These are phyloP conservation scores for Eulemur coronatus DNA, from an alignment of 2,797 vertebrate genomes.

Conservation along the genomic window DNA sequence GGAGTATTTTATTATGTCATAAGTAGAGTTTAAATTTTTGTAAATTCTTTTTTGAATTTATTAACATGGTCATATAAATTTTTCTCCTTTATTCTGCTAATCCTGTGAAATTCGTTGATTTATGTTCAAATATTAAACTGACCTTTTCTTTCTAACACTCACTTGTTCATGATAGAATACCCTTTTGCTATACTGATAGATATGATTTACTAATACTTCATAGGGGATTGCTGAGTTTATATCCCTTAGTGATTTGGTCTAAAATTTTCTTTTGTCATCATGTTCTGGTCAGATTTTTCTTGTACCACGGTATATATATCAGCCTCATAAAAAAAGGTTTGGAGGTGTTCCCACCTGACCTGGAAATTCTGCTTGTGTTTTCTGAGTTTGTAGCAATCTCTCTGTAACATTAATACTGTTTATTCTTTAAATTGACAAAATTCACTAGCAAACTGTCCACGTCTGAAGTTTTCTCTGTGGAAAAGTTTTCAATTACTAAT, in stretches of 20 bases:
- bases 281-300: neutral
- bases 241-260: neutral
- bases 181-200: neutral
- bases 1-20: neutral
- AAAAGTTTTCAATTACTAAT: neutral
- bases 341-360: neutral
- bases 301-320: neutral
- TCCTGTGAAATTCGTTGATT: neutral
- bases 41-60: neutral
- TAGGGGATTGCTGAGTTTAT: neutral
- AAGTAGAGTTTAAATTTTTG: neutral
- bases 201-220: neutral
- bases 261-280: neutral
- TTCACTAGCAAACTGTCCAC: neutral
- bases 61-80: neutral
- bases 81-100: neutral
- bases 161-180: neutral
- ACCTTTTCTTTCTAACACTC: neutral
- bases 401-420: neutral
- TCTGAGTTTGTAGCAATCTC: neutral
- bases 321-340: neutral
- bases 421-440: neutral
- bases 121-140: neutral
- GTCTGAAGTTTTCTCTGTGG: neutral
- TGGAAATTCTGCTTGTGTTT: neutral